Conservation (phyloP, 2,113 vertebrate species). For the Pomatorhinus ruficollis region DNA sequence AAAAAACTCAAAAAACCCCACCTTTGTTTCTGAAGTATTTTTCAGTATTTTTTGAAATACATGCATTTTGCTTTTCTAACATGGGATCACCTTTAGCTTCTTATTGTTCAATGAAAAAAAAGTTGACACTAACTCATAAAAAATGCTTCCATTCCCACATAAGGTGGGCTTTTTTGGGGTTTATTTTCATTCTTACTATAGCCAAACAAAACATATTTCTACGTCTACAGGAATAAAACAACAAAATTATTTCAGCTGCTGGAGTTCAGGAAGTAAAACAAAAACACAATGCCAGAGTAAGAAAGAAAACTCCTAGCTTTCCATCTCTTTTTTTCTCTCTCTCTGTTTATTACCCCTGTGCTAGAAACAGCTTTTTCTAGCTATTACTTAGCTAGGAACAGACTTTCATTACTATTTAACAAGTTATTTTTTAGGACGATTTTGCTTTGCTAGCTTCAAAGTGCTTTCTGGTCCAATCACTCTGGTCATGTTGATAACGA, state of each 20-base stretch:
- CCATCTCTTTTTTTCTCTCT: neutral
- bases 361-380: neutral
- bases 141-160: neutral
- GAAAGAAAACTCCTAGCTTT: conserved; percentile 42
- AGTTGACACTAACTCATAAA: neutral
- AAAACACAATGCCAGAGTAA: conserved; percentile 53
- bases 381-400: neutral
- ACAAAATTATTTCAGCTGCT: conserved; percentile 75
- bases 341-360: neutral
- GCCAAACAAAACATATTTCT: conserved; percentile 54
- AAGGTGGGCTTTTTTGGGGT: neutral
- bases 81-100: neutral
- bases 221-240: conserved; percentile 45
- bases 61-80: neutral
- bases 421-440: neutral
- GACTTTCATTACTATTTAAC: neutral
- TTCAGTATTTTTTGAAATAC: neutral
- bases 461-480: neutral
- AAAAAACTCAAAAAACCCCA: neutral
- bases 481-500: neutral
- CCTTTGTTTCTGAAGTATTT: neutral
- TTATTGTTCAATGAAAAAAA: neutral
- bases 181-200: neutral
- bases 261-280: conserved; percentile 66
- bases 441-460: neutral